phyloP scores from a whole-genome alignment of 2,113 vertebrate species.

The Saccopteryx bilineata region DNA sequence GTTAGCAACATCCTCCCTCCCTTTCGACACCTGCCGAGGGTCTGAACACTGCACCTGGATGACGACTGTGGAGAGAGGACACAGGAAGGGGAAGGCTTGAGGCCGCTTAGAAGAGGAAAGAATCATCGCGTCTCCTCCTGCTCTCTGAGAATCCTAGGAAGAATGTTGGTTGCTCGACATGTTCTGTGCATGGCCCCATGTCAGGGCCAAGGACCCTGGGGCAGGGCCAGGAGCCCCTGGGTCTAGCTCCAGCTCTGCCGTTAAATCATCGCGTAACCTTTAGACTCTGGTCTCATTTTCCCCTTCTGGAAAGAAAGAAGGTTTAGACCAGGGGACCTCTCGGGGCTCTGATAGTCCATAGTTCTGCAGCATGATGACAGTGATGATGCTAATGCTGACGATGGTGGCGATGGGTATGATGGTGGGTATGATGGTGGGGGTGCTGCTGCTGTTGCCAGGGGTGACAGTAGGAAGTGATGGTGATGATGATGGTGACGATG shows the following conservation, averaged over 20 bases:
- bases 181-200: background rate
- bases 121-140: background rate
- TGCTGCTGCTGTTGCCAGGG: background rate
- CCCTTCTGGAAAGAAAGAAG: background rate
- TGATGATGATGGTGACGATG: fast-evolving
- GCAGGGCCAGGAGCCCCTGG: background rate
- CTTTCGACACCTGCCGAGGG: background rate
- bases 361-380: background rate
- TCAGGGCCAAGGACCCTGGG: background rate
- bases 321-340: background rate
- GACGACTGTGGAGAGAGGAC: background rate
- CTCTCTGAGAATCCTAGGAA: background rate
- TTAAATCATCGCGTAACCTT: background rate
- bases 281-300: background rate
- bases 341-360: background rate
- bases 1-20: background rate
- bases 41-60: background rate
- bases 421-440: background rate
- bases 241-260: background rate
- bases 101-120: background rate
- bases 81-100: background rate
- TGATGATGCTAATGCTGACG: fast-evolving
- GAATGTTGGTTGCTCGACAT: background rate
- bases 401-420: background rate
- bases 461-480: fast-evolving